These are phyloP conservation scores for Drosophila truncata DNA, from an alignment of 1,140 invertebrate species.

Conservation along the genomic window DNA sequence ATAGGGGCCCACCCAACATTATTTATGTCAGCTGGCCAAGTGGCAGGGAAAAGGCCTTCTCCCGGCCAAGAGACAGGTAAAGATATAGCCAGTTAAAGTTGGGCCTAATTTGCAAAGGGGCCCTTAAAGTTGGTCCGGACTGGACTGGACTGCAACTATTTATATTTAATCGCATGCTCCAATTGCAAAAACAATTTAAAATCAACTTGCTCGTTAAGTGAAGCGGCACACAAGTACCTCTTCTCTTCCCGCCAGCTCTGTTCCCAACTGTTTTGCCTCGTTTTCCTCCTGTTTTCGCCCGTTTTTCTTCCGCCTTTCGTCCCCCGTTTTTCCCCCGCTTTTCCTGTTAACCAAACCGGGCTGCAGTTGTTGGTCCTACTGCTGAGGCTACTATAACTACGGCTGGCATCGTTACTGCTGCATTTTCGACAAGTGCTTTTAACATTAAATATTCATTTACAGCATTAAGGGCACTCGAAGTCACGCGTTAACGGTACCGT, in stretches of 20 bases:
- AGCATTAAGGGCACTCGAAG: constrained; percentile 83
- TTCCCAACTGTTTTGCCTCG: background rate
- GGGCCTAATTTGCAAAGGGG: constrained; percentile 52
- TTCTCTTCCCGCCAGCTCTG: constrained; percentile 8
- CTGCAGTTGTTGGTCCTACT: constrained; percentile 56
- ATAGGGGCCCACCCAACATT: constrained; percentile 27
- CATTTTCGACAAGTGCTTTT: constrained; percentile 84
- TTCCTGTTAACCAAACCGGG: constrained; percentile 43
- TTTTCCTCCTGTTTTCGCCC: constrained; percentile 2
- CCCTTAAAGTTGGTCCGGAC: constrained; percentile 51
- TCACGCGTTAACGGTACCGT: constrained; percentile 78
- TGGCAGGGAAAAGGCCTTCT: background rate
- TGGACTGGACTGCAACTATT: constrained; percentile 68
- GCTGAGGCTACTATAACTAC: constrained; percentile 39
- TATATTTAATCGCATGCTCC: constrained; percentile 83
- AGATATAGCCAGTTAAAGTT: constrained; percentile 53
- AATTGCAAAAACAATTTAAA: constrained; percentile 84
- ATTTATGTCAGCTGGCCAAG: constrained; percentile 53
- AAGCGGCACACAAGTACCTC: constrained; percentile 56
- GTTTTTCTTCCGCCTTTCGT: background rate
- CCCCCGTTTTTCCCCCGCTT: background rate
- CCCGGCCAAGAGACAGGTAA: constrained; percentile 2
- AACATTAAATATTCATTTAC: constrained; percentile 84
- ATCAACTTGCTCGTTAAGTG: constrained; percentile 83
- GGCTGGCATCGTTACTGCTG: constrained; percentile 59